phyloP scores from a whole-genome alignment of 2,113 vertebrate genomes.

The Promerops cafer region DNA sequence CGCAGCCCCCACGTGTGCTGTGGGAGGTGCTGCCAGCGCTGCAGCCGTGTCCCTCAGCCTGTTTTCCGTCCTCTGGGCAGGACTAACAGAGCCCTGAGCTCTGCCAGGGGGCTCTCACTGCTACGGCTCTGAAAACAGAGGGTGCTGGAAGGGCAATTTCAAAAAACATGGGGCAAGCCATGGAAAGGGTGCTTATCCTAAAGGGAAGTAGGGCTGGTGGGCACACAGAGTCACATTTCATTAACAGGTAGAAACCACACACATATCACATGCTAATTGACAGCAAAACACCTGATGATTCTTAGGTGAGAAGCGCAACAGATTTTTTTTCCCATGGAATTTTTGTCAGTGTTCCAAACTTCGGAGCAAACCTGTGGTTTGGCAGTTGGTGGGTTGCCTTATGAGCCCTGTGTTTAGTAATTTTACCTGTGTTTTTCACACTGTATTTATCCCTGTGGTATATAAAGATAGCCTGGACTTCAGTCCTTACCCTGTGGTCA shows the following conservation, averaged over 20 bases:
- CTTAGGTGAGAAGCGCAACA: not conserved
- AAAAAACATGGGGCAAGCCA: fast-evolving
- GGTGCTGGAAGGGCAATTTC: not conserved
- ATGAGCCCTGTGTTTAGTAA: not conserved
- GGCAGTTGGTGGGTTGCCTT: not conserved
- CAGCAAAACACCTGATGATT: not conserved
- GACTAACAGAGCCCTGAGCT: not conserved
- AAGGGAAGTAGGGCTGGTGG: not conserved
- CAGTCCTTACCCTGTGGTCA: not conserved
- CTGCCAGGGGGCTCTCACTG: not conserved
- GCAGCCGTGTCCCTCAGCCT: not conserved
- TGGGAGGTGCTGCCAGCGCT: not conserved
- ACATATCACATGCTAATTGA: not conserved
- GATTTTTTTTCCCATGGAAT: not conserved
- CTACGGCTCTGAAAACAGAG: not conserved
- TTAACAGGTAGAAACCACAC: not conserved
- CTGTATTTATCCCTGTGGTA: not conserved
- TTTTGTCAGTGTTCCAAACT: not conserved
- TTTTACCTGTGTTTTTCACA: not conserved
- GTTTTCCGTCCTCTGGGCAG: not conserved
- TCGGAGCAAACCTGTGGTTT: not conserved
- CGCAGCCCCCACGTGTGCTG: not conserved
- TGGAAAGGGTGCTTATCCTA: not conserved
- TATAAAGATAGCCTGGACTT: not conserved
- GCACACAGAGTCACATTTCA: not conserved